Evolutionary conservation across 2,113 vertebrate species (phyloP).

Genomic region (Piaya cayana): DNA sequence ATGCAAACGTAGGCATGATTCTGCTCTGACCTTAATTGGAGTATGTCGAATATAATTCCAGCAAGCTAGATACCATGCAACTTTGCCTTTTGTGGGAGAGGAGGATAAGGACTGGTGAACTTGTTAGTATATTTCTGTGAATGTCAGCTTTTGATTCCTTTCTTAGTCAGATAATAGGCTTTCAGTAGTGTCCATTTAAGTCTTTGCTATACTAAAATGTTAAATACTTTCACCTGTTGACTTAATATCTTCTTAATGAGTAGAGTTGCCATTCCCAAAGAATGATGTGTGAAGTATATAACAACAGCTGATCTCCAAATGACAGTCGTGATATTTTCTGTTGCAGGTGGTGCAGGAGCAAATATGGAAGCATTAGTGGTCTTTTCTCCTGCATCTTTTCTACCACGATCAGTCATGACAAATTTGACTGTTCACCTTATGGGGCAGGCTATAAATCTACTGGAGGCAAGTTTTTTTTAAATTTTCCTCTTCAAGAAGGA

Average conservation of each 20-base stretch:
- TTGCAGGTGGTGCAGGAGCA: constrained; percentile 76
- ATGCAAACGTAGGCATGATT: neutral
- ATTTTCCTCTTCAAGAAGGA: neutral
- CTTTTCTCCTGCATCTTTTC: constrained; percentile 86
- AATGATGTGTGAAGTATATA: neutral
- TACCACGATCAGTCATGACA: constrained; percentile 79
- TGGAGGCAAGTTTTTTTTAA: constrained; percentile 79
- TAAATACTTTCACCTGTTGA: neutral
- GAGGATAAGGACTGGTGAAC: neutral
- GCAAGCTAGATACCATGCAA: neutral
- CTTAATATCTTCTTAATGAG: neutral
- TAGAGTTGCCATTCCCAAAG: neutral
- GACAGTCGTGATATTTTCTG: neutral
- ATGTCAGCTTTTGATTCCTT: neutral
- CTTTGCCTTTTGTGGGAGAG: neutral
- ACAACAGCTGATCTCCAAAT: neutral
- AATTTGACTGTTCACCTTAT: constrained; percentile 82
- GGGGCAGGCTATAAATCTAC: constrained; percentile 82
- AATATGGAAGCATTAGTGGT: constrained; percentile 83
- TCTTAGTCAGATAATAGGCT: neutral
- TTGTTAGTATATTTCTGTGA: neutral
- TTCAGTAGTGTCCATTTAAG: neutral
- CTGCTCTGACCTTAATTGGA: neutral
- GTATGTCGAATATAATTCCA: neutral
- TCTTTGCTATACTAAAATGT: neutral